A percentile compares a stretch with the other conserved stretches of the same genome.
Conservation (phyloP, 2,888 invertebrate species). For the Cancer borealis region DNA sequence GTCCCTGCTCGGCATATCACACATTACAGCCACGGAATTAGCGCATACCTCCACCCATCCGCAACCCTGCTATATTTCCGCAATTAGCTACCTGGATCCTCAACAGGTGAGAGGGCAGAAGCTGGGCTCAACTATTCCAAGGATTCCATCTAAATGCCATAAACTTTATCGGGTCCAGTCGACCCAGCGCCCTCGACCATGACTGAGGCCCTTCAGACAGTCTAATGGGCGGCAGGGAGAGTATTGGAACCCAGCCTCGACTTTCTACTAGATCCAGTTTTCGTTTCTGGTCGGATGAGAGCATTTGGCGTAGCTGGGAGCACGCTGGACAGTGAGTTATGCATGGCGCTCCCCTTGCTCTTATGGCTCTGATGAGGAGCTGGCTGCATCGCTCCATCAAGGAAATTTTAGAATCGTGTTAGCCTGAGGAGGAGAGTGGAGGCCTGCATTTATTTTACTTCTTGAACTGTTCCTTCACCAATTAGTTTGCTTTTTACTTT, state of each 20-base stretch:
- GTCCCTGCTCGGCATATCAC: conserved; percentile 38
- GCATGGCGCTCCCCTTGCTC: conserved; percentile 16
- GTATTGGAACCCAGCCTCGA: conserved; percentile 11
- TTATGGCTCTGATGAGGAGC: background rate
- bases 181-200: conserved; percentile 45
- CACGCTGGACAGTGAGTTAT: conserved; percentile 29
- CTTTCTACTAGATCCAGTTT: conserved; percentile 41
- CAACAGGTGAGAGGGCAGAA: conserved; percentile 45
- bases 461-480: background rate
- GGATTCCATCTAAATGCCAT: conserved; percentile 43
- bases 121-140: conserved; percentile 43
- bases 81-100: conserved; percentile 39
- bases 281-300: conserved; percentile 41
- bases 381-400: conserved; percentile 21
- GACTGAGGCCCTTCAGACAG: conserved; percentile 9
- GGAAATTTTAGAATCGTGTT: conserved; percentile 2
- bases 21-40: conserved; percentile 39
- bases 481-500: background rate
- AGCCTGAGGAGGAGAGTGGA: background rate
- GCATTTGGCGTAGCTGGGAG: conserved; percentile 37
- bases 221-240: conserved; percentile 26
- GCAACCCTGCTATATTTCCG: conserved; percentile 35
- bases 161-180: conserved; percentile 38
- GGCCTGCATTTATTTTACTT: background rate
- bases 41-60: conserved; percentile 45